These are phyloP conservation scores for Hermodice carunculata DNA, from an alignment of 2,888 invertebrate species.

Conservation along the genomic window DNA sequence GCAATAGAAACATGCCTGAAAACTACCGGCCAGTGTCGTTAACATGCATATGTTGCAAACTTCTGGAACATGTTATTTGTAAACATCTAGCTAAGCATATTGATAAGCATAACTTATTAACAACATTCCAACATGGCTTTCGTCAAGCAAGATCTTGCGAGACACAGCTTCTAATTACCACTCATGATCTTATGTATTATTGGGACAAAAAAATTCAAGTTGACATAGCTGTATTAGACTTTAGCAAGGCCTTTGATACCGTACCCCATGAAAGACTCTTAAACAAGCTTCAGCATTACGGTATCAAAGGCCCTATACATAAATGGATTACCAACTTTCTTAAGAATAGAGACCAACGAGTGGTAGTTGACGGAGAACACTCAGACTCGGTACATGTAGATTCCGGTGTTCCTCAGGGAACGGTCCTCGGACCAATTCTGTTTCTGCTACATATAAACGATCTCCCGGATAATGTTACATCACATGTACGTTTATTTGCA, in stretches of 20 bases:
- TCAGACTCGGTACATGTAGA: conserved; percentile 27
- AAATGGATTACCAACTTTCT: conserved; percentile 36
- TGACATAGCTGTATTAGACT: conserved; percentile 39
- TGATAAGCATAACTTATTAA: conserved; percentile 30
- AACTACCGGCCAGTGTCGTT: conserved; percentile 43
- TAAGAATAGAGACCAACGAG: conserved; percentile 20
- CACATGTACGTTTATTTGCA: conserved; percentile 29
- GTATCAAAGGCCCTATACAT: conserved; percentile 15
- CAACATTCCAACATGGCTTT: conserved; percentile 40
- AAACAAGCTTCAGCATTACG: conserved; percentile 26
- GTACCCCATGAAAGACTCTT: conserved; percentile 27
- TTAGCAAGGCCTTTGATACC: conserved; percentile 32
- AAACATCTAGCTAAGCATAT: conserved; percentile 31
- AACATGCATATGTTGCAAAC: conserved; percentile 33
- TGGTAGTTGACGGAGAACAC: conserved; percentile 21
- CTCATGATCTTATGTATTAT: neutral
- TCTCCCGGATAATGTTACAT: conserved; percentile 23
- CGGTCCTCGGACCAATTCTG: conserved; percentile 37
- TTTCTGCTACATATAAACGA: conserved; percentile 44
- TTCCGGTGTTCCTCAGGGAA: conserved; percentile 38
- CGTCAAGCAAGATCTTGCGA: conserved; percentile 36
- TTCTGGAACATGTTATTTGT: conserved; percentile 38
- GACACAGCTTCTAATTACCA: conserved; percentile 35
- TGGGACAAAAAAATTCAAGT: conserved; percentile 32
- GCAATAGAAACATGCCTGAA: conserved; percentile 19